Percentiles rank a stretch among this genome's conserved stretches.
phyloP scores from a whole-genome alignment of 2,888 invertebrate genomes.

The Agriotes lineatus region DNA sequence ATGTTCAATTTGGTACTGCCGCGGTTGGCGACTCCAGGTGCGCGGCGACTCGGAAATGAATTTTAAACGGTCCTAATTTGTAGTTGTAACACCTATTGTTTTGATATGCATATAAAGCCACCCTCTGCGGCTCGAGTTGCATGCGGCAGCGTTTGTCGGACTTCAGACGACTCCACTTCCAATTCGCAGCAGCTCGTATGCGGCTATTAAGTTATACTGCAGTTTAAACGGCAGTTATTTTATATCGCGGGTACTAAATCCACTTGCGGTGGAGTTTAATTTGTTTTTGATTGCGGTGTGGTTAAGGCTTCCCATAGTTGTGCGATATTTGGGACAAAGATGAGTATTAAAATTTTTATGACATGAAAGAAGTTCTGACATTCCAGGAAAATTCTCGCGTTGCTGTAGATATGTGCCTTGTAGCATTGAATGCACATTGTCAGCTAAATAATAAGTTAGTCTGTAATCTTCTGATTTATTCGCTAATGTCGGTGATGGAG shows the following conservation, averaged over 20 bases:
- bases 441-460: too few species aligned
- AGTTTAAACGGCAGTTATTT: slow-evolving; percentile 23
- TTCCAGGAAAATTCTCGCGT: too few species aligned
- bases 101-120: slow-evolving; percentile 30
- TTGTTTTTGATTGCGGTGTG: slow-evolving; percentile 23
- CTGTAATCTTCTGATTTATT: too few species aligned
- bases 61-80: slow-evolving; percentile 27
- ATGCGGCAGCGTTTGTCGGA: not conserved
- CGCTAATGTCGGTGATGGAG: too few species aligned
- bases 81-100: slow-evolving; percentile 26
- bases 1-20: not conserved
- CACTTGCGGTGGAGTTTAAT: not conserved
- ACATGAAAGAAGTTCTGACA: too few species aligned
- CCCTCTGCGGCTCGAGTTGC: slow-evolving; percentile 20
- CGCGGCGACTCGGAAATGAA: slow-evolving; percentile 8
- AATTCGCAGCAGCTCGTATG: slow-evolving; percentile 6
- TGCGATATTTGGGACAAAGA: not conserved
- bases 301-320: not conserved
- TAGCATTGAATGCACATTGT: too few species aligned
- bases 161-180: not conserved
- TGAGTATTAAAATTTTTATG: too few species aligned
- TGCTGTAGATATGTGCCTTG: too few species aligned
- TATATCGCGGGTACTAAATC: not conserved
- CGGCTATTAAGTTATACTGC: slow-evolving; percentile 28
- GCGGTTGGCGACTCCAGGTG: not conserved